Conservation (phyloP, 2,113 vertebrate species). For the Oryzias melastigma region DNA sequence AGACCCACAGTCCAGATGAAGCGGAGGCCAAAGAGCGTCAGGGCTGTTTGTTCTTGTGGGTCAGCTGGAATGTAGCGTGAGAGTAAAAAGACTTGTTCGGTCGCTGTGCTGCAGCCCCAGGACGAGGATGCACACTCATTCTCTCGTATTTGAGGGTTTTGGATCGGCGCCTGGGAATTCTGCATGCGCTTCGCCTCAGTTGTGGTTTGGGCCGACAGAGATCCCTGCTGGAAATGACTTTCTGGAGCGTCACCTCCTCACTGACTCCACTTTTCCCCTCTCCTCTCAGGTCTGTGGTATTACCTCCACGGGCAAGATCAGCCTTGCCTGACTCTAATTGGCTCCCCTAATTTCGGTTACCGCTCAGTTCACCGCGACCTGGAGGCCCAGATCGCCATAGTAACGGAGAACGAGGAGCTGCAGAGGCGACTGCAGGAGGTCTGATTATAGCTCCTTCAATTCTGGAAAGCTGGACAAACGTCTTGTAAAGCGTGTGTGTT, state of each 20-base stretch:
- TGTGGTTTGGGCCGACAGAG: conserved; percentile 49
- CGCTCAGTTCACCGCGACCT: conserved; percentile 95
- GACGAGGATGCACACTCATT: conserved; percentile 56
- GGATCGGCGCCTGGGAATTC: conserved; percentile 61
- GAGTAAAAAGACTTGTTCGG: conserved; percentile 38
- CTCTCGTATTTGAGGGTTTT: conserved; percentile 59
- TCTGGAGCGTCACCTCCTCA: conserved; percentile 32
- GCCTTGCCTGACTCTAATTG: conserved; percentile 94
- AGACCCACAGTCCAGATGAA: not conserved
- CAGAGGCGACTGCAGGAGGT: conserved; percentile 92
- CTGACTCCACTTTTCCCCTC: conserved; percentile 11
- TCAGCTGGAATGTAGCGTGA: conserved; percentile 46
- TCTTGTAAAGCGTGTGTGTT: conserved; percentile 13
- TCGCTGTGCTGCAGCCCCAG: conserved; percentile 45
- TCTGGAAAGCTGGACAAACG: conserved; percentile 13
- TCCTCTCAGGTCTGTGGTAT: conserved; percentile 89
- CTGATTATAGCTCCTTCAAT: conserved; percentile 15
- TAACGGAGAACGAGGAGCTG: conserved; percentile 87
- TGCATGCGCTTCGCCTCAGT: conserved; percentile 63
- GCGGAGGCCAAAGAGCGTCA: not conserved
- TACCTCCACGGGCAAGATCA: conserved; percentile 86
- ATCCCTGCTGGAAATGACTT: conserved; percentile 38
- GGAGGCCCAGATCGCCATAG: conserved; percentile 94
- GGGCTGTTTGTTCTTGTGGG: conserved; percentile 34
- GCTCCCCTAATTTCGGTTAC: conserved; percentile 97